phyloP scores from a whole-genome alignment of 1,140 invertebrate species.

The Stenopsyche tienmushanensis region DNA sequence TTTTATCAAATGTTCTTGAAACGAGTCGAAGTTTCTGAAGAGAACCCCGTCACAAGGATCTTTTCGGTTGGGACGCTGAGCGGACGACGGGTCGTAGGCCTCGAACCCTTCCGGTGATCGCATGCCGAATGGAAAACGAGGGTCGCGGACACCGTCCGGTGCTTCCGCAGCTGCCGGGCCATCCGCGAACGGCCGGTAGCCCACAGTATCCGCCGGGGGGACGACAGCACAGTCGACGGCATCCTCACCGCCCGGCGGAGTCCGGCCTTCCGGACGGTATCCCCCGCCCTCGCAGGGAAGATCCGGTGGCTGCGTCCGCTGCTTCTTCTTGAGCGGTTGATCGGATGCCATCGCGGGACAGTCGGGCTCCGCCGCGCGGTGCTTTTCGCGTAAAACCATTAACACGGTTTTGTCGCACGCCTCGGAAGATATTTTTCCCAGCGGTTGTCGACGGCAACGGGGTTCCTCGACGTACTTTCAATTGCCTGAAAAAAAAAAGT shows the following conservation, averaged over 20 bases:
- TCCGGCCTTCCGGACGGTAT: constrained; percentile 48
- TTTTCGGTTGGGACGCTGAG: constrained; percentile 4
- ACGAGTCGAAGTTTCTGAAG: constrained; percentile 47
- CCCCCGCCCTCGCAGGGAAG: constrained; percentile 51
- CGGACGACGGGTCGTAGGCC: constrained; percentile 15
- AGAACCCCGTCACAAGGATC: constrained; percentile 33
- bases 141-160: constrained; percentile 24
- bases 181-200: background rate
- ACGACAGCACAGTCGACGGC: constrained; percentile 53
- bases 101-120: constrained; percentile 21
- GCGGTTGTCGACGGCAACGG: too few species aligned
- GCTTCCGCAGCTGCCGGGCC: constrained; percentile 21
- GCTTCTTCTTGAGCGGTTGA: constrained; percentile 76
- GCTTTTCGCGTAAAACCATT: constrained; percentile 41
- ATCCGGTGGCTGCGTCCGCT: constrained; percentile 61
- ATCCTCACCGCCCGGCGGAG: constrained; percentile 54
- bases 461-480: too few species aligned
- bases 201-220: background rate
- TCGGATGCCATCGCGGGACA: constrained; percentile 60
- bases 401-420: constrained; percentile 32
- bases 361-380: constrained; percentile 38
- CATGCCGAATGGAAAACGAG: constrained; percentile 32
- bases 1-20: constrained; percentile 65
- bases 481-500: too few species aligned
- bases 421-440: too few species aligned